A percentile compares a stretch with the other conserved stretches of the same genome.
phyloP scores from a whole-genome alignment of 1,140 invertebrate genomes.

The Bombyx mandarina region DNA sequence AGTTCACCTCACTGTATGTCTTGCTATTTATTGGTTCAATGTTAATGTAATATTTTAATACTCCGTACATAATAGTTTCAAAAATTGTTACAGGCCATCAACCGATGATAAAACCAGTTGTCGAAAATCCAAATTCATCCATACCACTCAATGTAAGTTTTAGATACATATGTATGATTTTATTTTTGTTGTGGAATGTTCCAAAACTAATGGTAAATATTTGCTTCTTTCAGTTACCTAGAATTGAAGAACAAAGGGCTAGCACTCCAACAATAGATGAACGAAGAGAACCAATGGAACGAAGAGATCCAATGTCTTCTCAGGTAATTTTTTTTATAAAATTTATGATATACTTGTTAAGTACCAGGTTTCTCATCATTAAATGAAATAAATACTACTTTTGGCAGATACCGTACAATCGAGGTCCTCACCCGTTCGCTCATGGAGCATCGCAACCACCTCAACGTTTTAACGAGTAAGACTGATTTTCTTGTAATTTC shows the following conservation, averaged over 20 bases:
- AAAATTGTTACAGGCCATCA: constrained; percentile 25
- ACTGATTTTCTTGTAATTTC: neutral
- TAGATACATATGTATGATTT: neutral
- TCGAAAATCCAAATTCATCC: constrained; percentile 29
- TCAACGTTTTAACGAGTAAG: constrained; percentile 19
- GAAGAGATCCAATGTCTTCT: constrained; percentile 48
- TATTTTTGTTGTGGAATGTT: neutral
- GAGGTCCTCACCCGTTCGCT: constrained; percentile 1
- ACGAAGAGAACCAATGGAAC: constrained; percentile 63
- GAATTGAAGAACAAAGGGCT: constrained; percentile 73
- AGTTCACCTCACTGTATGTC: no score
- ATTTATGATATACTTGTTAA: neutral
- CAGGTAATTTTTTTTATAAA: constrained; percentile 27
- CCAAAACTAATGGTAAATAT: neutral
- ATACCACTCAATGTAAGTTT: constrained; percentile 27
- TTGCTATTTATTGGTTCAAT: no score
- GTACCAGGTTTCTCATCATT: neutral
- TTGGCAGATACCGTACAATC: constrained; percentile 5
- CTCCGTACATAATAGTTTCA: no score
- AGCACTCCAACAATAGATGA: constrained; percentile 81
- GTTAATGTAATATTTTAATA: no score
- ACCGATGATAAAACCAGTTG: constrained; percentile 30
- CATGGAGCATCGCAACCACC: constrained; percentile 19
- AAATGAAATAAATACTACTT: neutral
- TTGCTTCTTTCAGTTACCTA: constrained; percentile 30